Conservation (phyloP, 2,797 vertebrate species). For the Lepidocolaptes lacrymiger region DNA sequence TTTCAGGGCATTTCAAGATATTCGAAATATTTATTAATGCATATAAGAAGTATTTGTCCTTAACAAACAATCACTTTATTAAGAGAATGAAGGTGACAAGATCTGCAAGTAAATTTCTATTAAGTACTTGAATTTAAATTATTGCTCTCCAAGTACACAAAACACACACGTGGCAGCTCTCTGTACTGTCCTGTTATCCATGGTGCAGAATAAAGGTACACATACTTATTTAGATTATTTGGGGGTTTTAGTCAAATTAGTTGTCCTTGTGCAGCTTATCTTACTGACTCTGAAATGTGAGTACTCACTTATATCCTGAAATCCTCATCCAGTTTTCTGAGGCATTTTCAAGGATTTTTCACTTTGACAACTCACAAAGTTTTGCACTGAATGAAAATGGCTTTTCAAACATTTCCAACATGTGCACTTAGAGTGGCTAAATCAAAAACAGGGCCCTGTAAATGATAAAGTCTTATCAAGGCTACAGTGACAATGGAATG, state of each 20-base stretch:
- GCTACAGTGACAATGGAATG: not conserved
- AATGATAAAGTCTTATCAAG: not conserved
- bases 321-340: not conserved
- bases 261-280: not conserved
- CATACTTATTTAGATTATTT: not conserved
- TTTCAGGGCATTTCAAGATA: not conserved
- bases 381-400: not conserved
- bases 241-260: not conserved
- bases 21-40: not conserved
- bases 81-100: not conserved
- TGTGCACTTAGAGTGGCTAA: not conserved
- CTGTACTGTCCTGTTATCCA: not conserved
- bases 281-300: not conserved
- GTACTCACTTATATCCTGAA: not conserved
- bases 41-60: not conserved
- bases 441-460: not conserved
- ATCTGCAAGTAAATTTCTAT: not conserved
- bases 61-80: not conserved
- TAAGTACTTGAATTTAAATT: not conserved
- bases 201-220: not conserved
- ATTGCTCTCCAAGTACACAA: not conserved
- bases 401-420: not conserved
- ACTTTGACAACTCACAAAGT: not conserved
- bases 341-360: not conserved
- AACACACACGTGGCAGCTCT: not conserved